A percentile compares a stretch with the other conserved stretches of the same genome.
Conservation (phyloP, 1,140 invertebrate genomes). For the Cepaea nemoralis region DNA sequence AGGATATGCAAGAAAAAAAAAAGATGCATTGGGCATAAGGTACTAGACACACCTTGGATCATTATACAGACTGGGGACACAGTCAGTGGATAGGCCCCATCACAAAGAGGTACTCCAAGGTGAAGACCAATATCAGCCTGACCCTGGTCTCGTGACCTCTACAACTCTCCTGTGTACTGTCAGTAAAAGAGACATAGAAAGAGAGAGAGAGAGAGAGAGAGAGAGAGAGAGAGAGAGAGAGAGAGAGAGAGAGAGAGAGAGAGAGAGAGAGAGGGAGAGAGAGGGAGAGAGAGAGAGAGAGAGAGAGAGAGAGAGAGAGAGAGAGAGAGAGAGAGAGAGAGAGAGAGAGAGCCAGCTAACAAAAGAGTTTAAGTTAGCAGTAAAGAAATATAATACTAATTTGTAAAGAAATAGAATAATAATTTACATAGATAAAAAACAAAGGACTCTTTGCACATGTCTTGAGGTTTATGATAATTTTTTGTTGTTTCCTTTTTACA, state of each 20-base stretch:
- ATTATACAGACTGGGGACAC: background rate
- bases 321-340: background rate
- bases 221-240: conserved; percentile 6
- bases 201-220: conserved; percentile 10
- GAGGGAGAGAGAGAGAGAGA: conserved; percentile 14
- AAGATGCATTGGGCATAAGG: background rate
- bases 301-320: conserved; percentile 24
- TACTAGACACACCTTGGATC: background rate
- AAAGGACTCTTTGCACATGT: too few relatives aligned
- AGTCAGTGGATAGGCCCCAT: background rate
- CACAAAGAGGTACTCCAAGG: background rate
- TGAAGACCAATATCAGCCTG: background rate
- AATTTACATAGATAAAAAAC: too few relatives aligned
- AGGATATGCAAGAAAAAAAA: too few relatives aligned
- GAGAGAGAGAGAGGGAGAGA: conserved; percentile 6
- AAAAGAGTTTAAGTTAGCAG: too few relatives aligned
- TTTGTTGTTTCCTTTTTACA: too few relatives aligned
- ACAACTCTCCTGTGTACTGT: too few relatives aligned
- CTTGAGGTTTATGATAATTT: too few relatives aligned
- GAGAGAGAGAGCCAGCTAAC: too few relatives aligned
- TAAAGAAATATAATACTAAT: too few relatives aligned
- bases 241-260: conserved; percentile 3
- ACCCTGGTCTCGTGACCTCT: too few relatives aligned
- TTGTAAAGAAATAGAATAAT: too few relatives aligned
- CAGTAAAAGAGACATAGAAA: background rate